Conservation (phyloP, 2,113 vertebrate species). For the Ceyx cyanopectus region DNA sequence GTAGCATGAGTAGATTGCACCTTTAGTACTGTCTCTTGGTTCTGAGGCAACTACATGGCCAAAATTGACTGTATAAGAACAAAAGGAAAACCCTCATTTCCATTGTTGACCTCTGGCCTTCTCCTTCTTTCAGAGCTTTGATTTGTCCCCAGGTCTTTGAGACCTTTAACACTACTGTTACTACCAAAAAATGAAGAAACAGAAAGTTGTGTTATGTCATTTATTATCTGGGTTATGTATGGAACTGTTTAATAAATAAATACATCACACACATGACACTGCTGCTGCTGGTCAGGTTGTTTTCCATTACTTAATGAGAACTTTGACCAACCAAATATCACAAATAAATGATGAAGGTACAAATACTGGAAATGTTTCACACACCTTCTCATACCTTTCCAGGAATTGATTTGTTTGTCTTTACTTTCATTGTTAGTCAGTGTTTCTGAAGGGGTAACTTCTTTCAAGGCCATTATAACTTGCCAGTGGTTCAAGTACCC, state of each 20-base stretch:
- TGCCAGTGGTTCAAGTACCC: constrained; percentile 79
- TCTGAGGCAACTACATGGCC: not conserved
- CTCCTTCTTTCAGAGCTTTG: not conserved
- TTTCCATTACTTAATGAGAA: not conserved
- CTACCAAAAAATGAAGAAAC: not conserved
- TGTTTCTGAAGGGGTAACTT: constrained; percentile 71
- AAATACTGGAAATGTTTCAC: not conserved
- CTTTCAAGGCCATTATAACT: constrained; percentile 78
- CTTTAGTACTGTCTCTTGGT: not conserved
- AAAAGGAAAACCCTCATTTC: not conserved
- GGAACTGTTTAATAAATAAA: not conserved
- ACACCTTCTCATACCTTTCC: not conserved
- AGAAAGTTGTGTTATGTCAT: not conserved
- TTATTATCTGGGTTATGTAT: not conserved
- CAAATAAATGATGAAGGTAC: not conserved
- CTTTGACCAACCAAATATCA: not conserved
- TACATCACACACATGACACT: not conserved
- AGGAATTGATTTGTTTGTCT: not conserved
- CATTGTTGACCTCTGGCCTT: not conserved
- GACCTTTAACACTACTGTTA: not conserved
- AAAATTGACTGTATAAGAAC: not conserved
- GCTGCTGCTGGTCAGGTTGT: not conserved
- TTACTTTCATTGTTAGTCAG: constrained; percentile 74
- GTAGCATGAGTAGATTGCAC: not conserved
- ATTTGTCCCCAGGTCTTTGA: not conserved